Percentiles rank a stretch among this genome's conserved stretches.
Conservation (phyloP, 2,888 invertebrate species). For the Rugalucina vietnamica region DNA sequence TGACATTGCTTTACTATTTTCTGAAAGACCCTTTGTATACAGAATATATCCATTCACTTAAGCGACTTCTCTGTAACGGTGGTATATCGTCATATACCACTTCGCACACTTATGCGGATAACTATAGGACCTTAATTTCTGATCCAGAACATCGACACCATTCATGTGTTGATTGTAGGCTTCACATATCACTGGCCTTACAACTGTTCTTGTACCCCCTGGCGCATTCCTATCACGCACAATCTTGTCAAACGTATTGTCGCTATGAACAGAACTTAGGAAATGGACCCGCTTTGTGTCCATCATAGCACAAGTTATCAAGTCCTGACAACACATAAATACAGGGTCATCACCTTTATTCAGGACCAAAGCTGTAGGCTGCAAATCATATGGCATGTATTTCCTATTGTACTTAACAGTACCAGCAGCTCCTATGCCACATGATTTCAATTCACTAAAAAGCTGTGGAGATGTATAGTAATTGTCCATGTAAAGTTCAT, state of each 20-base stretch:
- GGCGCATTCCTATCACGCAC: conserved; percentile 3
- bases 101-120: conserved; percentile 33
- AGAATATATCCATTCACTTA: conserved; percentile 57
- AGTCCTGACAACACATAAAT: conserved; percentile 41
- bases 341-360: conserved; percentile 59
- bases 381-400: conserved; percentile 42
- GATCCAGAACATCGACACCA: conserved; percentile 32
- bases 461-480: conserved; percentile 5
- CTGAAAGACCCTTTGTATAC: conserved; percentile 24
- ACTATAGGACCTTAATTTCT: conserved; percentile 10
- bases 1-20: neutral
- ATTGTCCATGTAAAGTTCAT: conserved; percentile 1
- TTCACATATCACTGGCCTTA: conserved; percentile 34
- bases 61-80: conserved; percentile 47
- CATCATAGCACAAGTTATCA: conserved; percentile 59
- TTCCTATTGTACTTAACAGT: conserved; percentile 48
- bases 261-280: conserved; percentile 13
- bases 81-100: conserved; percentile 48
- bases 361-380: conserved; percentile 26
- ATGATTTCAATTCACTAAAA: conserved; percentile 25
- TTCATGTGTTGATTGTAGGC: conserved; percentile 36
- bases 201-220: conserved; percentile 22
- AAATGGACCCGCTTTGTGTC: conserved; percentile 59
- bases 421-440: conserved; percentile 36
- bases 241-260: conserved; percentile 25